These are phyloP conservation scores for Antigone vipio DNA, from an alignment of 2,113 vertebrate species.

Conservation along the genomic window DNA sequence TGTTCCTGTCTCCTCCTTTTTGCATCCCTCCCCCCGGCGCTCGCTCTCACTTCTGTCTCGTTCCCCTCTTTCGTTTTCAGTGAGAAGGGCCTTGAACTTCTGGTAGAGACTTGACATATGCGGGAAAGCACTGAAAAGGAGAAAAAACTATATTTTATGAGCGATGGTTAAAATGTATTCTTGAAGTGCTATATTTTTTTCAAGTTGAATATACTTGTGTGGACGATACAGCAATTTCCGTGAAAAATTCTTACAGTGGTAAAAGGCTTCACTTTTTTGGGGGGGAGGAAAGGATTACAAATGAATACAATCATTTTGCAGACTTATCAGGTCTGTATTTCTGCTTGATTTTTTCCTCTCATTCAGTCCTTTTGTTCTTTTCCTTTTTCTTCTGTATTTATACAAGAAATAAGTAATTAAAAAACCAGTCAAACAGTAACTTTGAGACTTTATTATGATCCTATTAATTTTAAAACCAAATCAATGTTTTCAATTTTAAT, in stretches of 20 bases:
- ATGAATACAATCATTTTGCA: not conserved
- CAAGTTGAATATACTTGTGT: not conserved
- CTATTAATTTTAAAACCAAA: not conserved
- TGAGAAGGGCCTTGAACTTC: conserved; percentile 21
- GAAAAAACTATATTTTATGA: not conserved
- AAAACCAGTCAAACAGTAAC: not conserved
- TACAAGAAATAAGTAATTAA: not conserved
- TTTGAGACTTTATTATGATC: not conserved
- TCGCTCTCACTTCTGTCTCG: not conserved
- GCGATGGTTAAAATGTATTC: not conserved
- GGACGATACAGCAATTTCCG: not conserved
- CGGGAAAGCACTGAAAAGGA: not conserved
- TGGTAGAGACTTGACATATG: not conserved
- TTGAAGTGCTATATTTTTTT: not conserved
- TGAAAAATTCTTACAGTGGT: not conserved
- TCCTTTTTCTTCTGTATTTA: not conserved
- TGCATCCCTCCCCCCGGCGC: rapidly evolving
- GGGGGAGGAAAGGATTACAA: not conserved
- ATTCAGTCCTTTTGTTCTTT: not conserved
- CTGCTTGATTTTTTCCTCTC: not conserved
- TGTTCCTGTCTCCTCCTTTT: not conserved
- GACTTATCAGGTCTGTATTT: not conserved
- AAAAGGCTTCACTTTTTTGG: not conserved
- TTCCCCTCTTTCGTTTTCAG: not conserved
- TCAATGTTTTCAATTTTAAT: not conserved